Conservation (phyloP, 2,797 vertebrate genomes). For the Halcyon smyrnensis region DNA sequence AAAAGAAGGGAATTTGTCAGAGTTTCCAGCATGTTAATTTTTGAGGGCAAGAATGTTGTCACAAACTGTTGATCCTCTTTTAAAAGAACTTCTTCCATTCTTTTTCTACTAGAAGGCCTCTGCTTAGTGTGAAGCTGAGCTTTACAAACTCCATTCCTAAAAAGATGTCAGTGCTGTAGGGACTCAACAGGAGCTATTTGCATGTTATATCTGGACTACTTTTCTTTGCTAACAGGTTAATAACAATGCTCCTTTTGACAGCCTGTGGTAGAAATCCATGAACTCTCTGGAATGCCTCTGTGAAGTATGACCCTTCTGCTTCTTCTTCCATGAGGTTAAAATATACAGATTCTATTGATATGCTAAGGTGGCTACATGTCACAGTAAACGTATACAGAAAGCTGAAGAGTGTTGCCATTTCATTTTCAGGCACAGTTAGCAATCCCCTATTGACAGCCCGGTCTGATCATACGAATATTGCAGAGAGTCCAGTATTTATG, state of each 20-base stretch:
- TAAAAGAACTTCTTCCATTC: not conserved
- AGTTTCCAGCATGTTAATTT: not conserved
- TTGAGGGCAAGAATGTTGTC: not conserved
- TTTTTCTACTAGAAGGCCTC: not conserved
- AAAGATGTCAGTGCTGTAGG: not conserved
- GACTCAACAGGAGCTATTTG: not conserved
- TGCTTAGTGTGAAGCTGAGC: not conserved
- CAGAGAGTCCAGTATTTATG: not conserved
- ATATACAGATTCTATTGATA: rapidly evolving
- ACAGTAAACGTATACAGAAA: not conserved
- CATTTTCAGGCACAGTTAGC: not conserved
- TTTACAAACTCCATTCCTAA: not conserved
- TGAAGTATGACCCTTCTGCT: not conserved
- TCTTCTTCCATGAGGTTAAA: not conserved
- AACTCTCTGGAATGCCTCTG: not conserved
- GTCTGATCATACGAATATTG: not conserved
- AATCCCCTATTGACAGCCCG: not conserved
- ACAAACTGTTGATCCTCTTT: not conserved
- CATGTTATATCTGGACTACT: not conserved
- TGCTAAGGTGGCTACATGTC: not conserved
- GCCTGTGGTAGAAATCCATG: not conserved
- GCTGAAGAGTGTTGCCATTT: not conserved
- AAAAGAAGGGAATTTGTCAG: not conserved
- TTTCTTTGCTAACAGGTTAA: not conserved
- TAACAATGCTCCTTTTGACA: not conserved